Base-by-base conservation (phyloP, 2,113 vertebrate species). In the Daubentonia madagascariensis region DNA sequence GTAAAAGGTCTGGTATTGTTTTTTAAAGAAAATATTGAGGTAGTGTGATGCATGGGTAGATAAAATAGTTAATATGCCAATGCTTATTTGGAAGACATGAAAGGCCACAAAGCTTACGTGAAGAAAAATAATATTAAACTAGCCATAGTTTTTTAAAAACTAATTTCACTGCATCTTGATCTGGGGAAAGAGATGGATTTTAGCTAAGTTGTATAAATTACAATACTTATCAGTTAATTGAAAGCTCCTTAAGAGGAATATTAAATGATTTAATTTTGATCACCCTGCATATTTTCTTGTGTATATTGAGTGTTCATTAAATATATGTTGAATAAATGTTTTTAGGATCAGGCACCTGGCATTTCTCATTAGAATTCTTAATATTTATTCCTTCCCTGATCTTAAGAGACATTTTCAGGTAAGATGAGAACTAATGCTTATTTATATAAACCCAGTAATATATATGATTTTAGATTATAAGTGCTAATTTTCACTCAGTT, bases 11-110 rank as follows among this genome's bases (percentile, higher is more conserved):
- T 80, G 43, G 20, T 80, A 17, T 87, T 81, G 11, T 92, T 92
- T 95, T 87, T 93, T 28, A 40, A 37, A 48, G 65, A 70, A 96
- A 95, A 79, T 95, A 81, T 65, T 96, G 52, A 37, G 8, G 54
- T 61, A 88, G 25, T 30, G 28, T 30, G 37, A 80, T 73, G 45
- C 59, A 16, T 97, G 37, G 72, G 6, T 76, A 72, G 50, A 61
- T 43, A 70, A 96, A 87, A 72, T 81, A 43, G 20, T 85, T 65
- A 48, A n/a, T 57, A 72, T 95, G 54, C 20, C 40, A 75, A 7
- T 50, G 37, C 48, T 93, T 95, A 50, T 86, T 86, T 85, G 35
- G 40, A 93, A 93, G 37, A 89, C 57, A 68, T 61, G 80, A 86
- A 95, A 75, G 79, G 2, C 40, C 37, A 95, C 32, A 65, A 85